A percentile compares a stretch with the other conserved stretches of the same genome.
phyloP scores from a whole-genome alignment of 2,888 invertebrate species.

The Zaprionus obscuricornis region DNA sequence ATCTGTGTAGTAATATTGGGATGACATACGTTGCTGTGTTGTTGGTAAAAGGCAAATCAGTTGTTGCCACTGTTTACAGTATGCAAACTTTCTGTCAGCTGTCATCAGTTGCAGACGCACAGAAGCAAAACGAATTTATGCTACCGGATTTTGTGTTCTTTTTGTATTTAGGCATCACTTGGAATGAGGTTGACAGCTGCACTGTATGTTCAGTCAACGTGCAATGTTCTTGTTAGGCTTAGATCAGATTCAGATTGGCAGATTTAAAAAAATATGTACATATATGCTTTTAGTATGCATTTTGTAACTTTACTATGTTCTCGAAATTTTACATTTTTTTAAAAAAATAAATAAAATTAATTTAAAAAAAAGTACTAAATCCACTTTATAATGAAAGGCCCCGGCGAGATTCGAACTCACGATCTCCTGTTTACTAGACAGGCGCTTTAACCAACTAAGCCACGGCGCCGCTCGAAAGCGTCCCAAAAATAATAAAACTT shows the following conservation, averaged over 20 bases:
- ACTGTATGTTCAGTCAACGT: slow-evolving; percentile 14
- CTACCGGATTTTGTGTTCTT: slow-evolving; percentile 12
- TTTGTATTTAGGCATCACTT: background rate
- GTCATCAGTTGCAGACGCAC: slow-evolving; percentile 65
- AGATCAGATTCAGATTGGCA: background rate
- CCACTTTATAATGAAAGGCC: no score
- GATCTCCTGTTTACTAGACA: slow-evolving; percentile 91
- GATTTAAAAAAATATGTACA: no score
- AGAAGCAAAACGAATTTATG: slow-evolving; percentile 52
- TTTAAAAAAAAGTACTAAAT: background rate
- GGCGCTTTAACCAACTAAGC: slow-evolving; percentile 84
- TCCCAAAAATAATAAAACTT: background rate
- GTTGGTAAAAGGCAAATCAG: slow-evolving; percentile 33
- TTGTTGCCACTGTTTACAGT: slow-evolving; percentile 52
- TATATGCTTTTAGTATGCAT: no score
- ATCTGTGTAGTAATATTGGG: slow-evolving; percentile 1
- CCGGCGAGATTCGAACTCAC: slow-evolving; percentile 87
- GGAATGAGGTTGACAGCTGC: slow-evolving; percentile 16
- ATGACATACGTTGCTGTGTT: slow-evolving; percentile 14
- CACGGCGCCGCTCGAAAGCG: slow-evolving; percentile 78
- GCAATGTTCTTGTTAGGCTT: background rate
- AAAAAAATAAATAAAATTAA: no score
- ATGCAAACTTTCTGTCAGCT: slow-evolving; percentile 74
- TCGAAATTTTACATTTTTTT: no score
- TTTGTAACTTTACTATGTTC: no score